phyloP scores from a whole-genome alignment of 2,113 vertebrate genomes.

The Erythrocercus mccallii region DNA sequence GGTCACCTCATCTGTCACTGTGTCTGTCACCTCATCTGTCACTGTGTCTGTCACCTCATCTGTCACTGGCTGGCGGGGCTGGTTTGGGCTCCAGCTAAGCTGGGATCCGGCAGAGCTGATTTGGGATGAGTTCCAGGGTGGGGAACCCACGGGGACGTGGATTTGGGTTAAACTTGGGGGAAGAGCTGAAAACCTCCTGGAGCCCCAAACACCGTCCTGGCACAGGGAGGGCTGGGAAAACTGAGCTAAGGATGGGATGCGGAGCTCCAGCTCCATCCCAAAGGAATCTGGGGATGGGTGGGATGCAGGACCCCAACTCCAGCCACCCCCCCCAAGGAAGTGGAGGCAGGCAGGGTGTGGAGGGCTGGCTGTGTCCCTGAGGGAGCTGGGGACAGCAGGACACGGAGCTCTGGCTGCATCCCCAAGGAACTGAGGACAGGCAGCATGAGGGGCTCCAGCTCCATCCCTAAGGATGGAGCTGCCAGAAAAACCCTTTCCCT shows the following conservation, averaged over 20 bases:
- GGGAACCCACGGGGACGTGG: rapidly evolving
- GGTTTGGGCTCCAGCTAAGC: background rate
- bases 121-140: background rate
- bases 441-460: rapidly evolving
- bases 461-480: background rate
- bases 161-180: background rate
- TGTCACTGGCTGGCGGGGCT: rapidly evolving
- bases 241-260: rapidly evolving
- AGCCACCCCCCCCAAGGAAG: background rate
- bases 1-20: background rate
- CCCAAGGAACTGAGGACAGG: background rate
- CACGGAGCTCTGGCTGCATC: rapidly evolving
- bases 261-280: background rate
- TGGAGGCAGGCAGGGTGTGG: too few species aligned
- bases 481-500: background rate
- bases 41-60: background rate
- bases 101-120: conserved; percentile 50
- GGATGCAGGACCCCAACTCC: background rate
- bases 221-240: background rate
- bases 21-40: background rate
- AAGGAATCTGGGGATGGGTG: too few species aligned
- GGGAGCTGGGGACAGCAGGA: background rate
- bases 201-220: rapidly evolving
- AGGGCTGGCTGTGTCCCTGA: background rate
- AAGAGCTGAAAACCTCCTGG: background rate